Evolutionary conservation across 2,797 vertebrate species (phyloP), one percentile per base, ranked within the genome.

Genomic region (Okamejei kenojei): DNA sequence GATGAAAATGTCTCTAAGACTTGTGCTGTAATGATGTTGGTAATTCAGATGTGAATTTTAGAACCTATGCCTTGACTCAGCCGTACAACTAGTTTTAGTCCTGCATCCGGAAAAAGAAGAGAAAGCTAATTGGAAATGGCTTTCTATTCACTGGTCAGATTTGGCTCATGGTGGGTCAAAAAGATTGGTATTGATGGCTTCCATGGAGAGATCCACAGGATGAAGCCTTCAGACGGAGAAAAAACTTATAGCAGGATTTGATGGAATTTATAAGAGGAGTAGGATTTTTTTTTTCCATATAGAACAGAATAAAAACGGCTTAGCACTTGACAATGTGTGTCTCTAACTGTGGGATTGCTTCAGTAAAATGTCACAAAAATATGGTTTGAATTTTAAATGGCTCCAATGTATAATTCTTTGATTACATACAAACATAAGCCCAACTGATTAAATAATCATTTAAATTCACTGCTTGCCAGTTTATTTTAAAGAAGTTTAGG

Each of bases 151-250:
- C 38, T 38, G 17, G 68, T 92, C 38, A 92, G 13, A 35, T 90
- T 90, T 90, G 35, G 6, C 90, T 91, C 35, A 45, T 73, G 35
- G 26, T 23, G 38, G 90, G 90, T 92, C 90, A 92, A 92, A 76
- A 76, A 76, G 21, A 92, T 45, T 92, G 71, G 45, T 58, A 92
- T 54, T 76, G 71, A 92, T 92, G 71, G 90, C 26, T 92, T 76
- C 90, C 68, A 74, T 74, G 26, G 90, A 91, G 68, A 91, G 71
- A 91, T 73, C 26, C 38, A 23, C 32, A 92, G 90, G 38, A 15
- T 58, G 23, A 26, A n/a, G 23, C 38, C 29, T 76, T n/a, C 26
- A 29, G 23, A 58, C 90, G 45, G 19, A 54, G 45, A 88, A 68
- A 88, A 65, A 68, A 15, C 0, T 58, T 23, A 29, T 92, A 13